Evolutionary conservation across 2,113 vertebrate genomes (phyloP).

Genomic region (Carlito syrichta): DNA sequence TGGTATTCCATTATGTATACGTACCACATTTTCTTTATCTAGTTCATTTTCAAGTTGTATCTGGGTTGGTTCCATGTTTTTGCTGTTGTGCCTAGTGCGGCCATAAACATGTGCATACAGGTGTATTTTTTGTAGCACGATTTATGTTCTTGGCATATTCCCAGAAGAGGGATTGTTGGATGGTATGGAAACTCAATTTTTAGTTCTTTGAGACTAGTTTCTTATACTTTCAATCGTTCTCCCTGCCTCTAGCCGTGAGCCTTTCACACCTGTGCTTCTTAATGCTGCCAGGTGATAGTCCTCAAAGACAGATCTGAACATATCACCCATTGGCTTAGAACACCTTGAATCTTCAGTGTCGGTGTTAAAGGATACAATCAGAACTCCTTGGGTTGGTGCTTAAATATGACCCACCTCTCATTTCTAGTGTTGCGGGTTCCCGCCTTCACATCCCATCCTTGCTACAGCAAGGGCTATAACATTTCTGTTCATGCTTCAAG

Average conservation of each 20-base stretch:
- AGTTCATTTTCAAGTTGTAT: too few species aligned
- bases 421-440: neutral
- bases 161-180: too few species aligned
- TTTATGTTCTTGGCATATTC: too few species aligned
- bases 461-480: neutral
- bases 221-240: neutral
- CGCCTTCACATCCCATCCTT: neutral
- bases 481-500: neutral
- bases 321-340: neutral
- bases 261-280: neutral
- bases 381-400: neutral
- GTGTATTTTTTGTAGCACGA: too few species aligned
- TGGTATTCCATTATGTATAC: too few species aligned
- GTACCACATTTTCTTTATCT: too few species aligned
- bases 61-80: too few species aligned
- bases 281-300: neutral
- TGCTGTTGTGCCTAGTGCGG: too few species aligned
- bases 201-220: too few species aligned
- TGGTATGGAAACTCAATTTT: too few species aligned
- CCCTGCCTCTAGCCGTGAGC: neutral
- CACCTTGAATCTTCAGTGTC: neutral
- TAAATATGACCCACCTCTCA: neutral
- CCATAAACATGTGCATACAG: too few species aligned
- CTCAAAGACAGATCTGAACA: neutral
- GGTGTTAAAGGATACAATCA: neutral